Base-by-base conservation (phyloP, 64 coral and sea anemone species). In the Montipora efflorescens region DNA sequence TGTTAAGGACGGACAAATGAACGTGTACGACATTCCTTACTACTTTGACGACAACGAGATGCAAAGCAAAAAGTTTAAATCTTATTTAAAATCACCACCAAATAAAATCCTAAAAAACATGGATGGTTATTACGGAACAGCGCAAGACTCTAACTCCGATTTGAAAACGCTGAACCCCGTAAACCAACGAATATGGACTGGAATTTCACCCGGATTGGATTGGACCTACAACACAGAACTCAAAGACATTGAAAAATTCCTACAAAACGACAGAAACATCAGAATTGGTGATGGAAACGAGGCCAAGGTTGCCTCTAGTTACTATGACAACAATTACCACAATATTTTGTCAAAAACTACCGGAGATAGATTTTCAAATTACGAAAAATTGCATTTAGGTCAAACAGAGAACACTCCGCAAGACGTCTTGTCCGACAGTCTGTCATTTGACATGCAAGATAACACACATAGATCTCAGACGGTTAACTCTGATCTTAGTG, bases 11-110 rank as follows among this genome's bases (percentile, higher is more conserved):
- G 82, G 67, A 49, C 46, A 72, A 51, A 50, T 86, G 82, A 67
- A 67, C 36, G 59, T 84, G 25, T 84, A 84, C 28, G 81, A 58
- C 67, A 28, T 84, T 16, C 82, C 82, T 48, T 48, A 71, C 18
- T 48, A 71, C 7, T 71, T 71, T 51, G 46, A 51, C 7, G 46
- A 50, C 16, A 19, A 86, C 20, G 44, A 86, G 13, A 16, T 13
- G 12, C 15, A 69, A 7, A 44, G 14, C 6, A 8, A 61, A 8
- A 25, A 2, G 45, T 66, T 21, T 67, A 67, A 62, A 13, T 45
- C 81, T 18, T 45, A 19, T 68, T 6, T 28, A 0, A 84, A 58
- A 9, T 14, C 82, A 20, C 20, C 49, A 47, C 82, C 82, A 51
- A 19, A 1, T 22, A 48, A 48, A 72, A 5, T 4, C 45, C 15